Evolutionary conservation across 30 jellyfish, hydroid and myxozoan genomes (phyloP).

Genomic region (Hydra vulgaris): DNA sequence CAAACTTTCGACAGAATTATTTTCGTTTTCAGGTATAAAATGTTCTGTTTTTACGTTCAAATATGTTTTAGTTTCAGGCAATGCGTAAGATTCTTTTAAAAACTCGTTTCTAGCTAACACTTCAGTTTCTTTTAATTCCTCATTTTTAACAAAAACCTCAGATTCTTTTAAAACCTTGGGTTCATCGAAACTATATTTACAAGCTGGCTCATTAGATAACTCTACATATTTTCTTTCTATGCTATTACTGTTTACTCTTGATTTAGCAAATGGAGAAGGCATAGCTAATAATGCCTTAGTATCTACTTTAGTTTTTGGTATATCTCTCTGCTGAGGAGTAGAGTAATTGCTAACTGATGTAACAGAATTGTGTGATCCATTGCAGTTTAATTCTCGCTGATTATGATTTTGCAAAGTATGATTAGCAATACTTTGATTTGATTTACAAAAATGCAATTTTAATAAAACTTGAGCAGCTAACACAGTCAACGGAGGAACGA

Average conservation of each 20-base stretch:
- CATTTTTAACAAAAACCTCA: neutral
- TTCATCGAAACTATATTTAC: neutral
- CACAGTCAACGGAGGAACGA: neutral
- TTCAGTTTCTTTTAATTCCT: neutral
- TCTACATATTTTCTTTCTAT: neutral
- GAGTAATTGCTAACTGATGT: neutral
- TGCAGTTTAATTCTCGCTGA: neutral
- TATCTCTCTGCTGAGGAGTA: neutral
- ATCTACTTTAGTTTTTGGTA: conserved; percentile 4
- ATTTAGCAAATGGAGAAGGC: conserved; percentile 18
- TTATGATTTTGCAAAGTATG: neutral
- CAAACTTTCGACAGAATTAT: neutral
- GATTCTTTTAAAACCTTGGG: too few relatives aligned
- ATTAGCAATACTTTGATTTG: neutral
- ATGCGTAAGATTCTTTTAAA: too few relatives aligned
- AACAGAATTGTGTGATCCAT: neutral
- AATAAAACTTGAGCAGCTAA: neutral
- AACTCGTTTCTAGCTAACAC: too few relatives aligned
- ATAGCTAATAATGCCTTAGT: conserved; percentile 8
- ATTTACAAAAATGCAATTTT: neutral
- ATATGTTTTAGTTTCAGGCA: too few relatives aligned
- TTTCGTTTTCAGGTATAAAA: neutral
- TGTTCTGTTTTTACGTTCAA: too few relatives aligned
- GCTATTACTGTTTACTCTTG: neutral
- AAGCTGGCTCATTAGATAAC: neutral